These are phyloP conservation scores for Phengaris arion DNA, from an alignment of 2,888 invertebrate genomes.

Conservation along the genomic window DNA sequence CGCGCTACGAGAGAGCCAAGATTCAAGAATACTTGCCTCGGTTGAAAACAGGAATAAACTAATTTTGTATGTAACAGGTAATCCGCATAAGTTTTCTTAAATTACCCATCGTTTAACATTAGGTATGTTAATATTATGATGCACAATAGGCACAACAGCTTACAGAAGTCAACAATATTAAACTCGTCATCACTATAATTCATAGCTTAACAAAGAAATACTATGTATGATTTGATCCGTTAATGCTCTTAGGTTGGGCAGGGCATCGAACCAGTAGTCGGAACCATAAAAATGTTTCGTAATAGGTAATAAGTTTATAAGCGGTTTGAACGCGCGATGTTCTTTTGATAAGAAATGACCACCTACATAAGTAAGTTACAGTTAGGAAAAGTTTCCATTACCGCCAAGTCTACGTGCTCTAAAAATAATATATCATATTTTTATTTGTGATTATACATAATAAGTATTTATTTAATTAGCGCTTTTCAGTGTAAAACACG, in stretches of 20 bases:
- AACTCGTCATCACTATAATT: not conserved
- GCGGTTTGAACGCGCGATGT: not conserved
- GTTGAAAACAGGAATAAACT: no score
- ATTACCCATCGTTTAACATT: no score
- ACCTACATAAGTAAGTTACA: not conserved
- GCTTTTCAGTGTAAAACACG: no score
- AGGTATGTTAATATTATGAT: no score
- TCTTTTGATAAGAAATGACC: slow-evolving; percentile 4
- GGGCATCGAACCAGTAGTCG: slow-evolving; percentile 10
- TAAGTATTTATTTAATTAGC: no score
- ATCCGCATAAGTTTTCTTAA: no score
- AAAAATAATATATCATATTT: not conserved
- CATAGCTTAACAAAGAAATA: not conserved
- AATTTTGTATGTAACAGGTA: no score
- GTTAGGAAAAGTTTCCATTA: not conserved
- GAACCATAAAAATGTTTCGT: slow-evolving; percentile 7
- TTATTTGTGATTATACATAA: no score
- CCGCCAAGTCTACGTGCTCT: not conserved
- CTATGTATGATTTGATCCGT: slow-evolving; percentile 8
- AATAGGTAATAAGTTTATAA: not conserved
- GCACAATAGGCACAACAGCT: not conserved
- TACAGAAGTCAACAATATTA: not conserved
- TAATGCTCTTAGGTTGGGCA: not conserved
- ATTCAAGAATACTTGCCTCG: no score
- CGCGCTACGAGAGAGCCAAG: no score